These are phyloP conservation scores for Pseudomyrmex concolor DNA, from an alignment of 1,140 invertebrate genomes.

Conservation along the genomic window DNA sequence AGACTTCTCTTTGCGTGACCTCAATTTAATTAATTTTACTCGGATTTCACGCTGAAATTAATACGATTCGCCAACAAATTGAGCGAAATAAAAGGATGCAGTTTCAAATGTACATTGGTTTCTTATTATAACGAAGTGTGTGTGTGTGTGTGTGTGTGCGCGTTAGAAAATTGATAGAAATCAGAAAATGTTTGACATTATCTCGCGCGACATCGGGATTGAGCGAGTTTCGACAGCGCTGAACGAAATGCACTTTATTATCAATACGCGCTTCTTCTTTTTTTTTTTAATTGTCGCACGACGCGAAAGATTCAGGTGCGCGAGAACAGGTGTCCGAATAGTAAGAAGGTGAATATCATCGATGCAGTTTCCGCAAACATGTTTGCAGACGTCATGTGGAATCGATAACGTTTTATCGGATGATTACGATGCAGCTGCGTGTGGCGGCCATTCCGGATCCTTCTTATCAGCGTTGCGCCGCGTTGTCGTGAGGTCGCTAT, in stretches of 20 bases:
- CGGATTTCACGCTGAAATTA: no score
- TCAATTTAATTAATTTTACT: slow-evolving; percentile 2
- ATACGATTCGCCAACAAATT: neutral
- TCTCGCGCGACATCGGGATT: no score
- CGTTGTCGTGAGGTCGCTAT: slow-evolving; percentile 64
- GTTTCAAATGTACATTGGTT: neutral
- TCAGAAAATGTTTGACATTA: no score
- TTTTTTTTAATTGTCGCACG: neutral
- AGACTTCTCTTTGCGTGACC: neutral
- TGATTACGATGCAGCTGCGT: slow-evolving; percentile 66
- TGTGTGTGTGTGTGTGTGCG: no score
- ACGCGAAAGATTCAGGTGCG: slow-evolving; percentile 3
- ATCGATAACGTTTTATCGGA: slow-evolving; percentile 61
- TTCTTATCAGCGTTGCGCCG: slow-evolving; percentile 27
- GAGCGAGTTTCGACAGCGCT: neutral
- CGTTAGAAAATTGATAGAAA: no score
- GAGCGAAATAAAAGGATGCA: neutral
- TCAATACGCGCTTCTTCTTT: neutral
- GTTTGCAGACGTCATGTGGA: slow-evolving; percentile 61
- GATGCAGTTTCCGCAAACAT: slow-evolving; percentile 64
- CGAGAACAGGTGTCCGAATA: slow-evolving; percentile 23
- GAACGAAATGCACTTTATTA: no score
- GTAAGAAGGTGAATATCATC: slow-evolving; percentile 2
- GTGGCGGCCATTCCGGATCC: slow-evolving; percentile 25
- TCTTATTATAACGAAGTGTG: no score